phyloP scores from a whole-genome alignment of 2,113 vertebrate genomes.

The Chamaetylas fuelleborni region DNA sequence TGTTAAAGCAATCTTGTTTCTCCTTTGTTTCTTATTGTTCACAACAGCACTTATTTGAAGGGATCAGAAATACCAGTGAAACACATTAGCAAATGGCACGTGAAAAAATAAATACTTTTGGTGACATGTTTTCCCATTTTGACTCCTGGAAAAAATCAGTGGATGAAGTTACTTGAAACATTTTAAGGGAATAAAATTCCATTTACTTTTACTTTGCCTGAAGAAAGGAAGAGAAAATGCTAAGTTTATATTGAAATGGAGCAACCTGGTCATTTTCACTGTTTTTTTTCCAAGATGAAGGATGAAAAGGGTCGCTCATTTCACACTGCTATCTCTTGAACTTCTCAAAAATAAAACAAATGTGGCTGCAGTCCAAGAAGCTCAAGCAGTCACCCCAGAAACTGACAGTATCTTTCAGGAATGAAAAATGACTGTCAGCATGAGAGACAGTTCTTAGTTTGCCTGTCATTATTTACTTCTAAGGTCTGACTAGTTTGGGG shows the following conservation, averaged over 20 bases:
- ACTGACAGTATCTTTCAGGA: slow-evolving; percentile 3
- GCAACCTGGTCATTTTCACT: neutral
- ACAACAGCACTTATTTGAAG: neutral
- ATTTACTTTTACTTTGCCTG: neutral
- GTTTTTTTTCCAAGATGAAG: neutral
- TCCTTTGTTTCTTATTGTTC: neutral
- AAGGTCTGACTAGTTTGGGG: neutral
- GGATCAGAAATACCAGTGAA: neutral
- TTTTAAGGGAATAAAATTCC: neutral
- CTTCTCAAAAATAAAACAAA: slow-evolving; percentile 4
- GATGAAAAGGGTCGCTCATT: neutral
- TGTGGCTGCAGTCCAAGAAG: neutral
- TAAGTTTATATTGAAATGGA: neutral
- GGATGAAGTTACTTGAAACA: neutral
- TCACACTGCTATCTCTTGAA: neutral
- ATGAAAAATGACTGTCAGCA: slow-evolving; percentile 40
- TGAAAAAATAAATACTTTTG: neutral
- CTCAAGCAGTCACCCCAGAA: slow-evolving; percentile 21
- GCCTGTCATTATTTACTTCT: slow-evolving; percentile 39
- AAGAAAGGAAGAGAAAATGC: neutral
- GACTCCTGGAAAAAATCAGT: neutral
- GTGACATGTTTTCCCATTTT: neutral
- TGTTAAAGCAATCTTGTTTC: neutral
- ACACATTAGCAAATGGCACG: neutral
- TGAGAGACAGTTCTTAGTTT: slow-evolving; percentile 42